Conservation (phyloP, 1,140 invertebrate species). For the Amphibalanus amphitrite region DNA sequence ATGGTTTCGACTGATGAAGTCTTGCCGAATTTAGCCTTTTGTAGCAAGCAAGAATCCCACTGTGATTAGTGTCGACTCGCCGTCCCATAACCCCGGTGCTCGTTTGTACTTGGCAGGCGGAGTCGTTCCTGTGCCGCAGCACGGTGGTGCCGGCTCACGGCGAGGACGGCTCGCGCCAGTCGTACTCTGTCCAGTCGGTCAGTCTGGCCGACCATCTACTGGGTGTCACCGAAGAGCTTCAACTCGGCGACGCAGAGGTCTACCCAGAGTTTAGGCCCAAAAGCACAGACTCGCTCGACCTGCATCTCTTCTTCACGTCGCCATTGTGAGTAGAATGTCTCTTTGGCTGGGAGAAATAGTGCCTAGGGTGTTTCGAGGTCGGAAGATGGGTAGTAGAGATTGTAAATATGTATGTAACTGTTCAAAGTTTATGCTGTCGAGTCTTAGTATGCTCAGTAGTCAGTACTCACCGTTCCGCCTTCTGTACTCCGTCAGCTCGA, state of each 20-base stretch:
- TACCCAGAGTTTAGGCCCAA: constrained; percentile 23
- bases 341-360: too few relatives aligned
- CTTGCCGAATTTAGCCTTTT: too few relatives aligned
- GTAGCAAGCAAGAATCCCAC: too few relatives aligned
- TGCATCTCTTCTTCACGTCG: constrained; percentile 30
- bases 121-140: constrained; percentile 31
- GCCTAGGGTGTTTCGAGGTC: too few relatives aligned
- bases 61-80: too few relatives aligned
- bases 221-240: constrained; percentile 27
- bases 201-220: constrained; percentile 33
- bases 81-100: constrained; percentile 9
- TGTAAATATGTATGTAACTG: too few relatives aligned
- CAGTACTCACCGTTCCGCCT: too few relatives aligned
- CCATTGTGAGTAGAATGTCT: constrained; percentile 26
- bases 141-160: constrained; percentile 29
- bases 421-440: too few relatives aligned
- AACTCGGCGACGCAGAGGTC: constrained; percentile 23
- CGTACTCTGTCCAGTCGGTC: constrained; percentile 32
- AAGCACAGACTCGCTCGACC: constrained; percentile 18
- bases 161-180: constrained; percentile 15
- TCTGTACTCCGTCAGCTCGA: constrained; percentile 25
- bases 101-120: constrained; percentile 17
- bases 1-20: too few relatives aligned
- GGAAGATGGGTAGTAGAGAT: too few relatives aligned
- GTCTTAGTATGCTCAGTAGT: too few relatives aligned